Evolutionary conservation across 2,113 vertebrate species (phyloP).

Genomic region (Toxotes jaculatrix): DNA sequence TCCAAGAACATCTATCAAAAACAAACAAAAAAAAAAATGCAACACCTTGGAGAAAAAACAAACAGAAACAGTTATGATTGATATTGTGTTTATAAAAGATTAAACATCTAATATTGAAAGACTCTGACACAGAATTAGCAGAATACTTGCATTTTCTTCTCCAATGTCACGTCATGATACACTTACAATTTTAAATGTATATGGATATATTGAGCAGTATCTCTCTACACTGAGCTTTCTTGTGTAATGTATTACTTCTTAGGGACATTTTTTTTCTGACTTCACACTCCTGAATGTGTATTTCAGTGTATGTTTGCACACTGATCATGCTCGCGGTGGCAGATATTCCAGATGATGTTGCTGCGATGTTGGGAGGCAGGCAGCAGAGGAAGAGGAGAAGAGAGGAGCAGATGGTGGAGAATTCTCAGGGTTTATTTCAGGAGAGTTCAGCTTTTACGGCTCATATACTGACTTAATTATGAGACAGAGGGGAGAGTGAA

Average conservation of each 20-base stretch:
- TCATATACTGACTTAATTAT: constrained; percentile 82
- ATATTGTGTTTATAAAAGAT: not conserved
- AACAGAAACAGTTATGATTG: not conserved
- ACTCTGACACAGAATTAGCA: not conserved
- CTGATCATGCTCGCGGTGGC: constrained; percentile 8
- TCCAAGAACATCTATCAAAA: too few relatives aligned
- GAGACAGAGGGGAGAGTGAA: constrained; percentile 70
- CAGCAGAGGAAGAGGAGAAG: constrained; percentile 26
- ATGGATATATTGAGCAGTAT: too few relatives aligned
- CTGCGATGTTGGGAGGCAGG: constrained; percentile 36
- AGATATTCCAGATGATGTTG: constrained; percentile 30
- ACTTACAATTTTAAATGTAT: too few relatives aligned
- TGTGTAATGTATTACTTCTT: not conserved
- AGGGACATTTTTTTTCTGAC: not conserved
- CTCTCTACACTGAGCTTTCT: not conserved
- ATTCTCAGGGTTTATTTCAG: constrained; percentile 76
- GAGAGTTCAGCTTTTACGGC: constrained; percentile 75
- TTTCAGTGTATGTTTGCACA: not conserved
- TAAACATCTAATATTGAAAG: not conserved
- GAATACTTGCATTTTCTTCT: too few relatives aligned
- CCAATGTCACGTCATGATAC: too few relatives aligned
- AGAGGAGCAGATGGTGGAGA: constrained; percentile 77
- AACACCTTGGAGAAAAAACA: too few relatives aligned
- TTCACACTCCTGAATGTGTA: not conserved
- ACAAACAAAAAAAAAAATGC: not conserved